Evolutionary conservation across 2,797 vertebrate genomes (phyloP).

Genomic region (Sebastes baramenuke): DNA sequence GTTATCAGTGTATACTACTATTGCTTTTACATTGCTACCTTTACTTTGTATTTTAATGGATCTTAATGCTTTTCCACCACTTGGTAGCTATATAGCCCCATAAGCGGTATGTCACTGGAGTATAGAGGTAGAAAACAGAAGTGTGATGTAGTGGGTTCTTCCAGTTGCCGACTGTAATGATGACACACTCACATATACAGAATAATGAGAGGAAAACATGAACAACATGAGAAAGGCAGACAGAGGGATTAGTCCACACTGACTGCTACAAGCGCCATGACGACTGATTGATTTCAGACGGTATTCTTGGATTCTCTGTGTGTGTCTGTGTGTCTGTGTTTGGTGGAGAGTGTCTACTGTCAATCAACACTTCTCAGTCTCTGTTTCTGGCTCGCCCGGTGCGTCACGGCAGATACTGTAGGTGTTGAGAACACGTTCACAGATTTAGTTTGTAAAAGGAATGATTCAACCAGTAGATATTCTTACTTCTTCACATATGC

Average conservation of each 20-base stretch:
- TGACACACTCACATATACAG: neutral
- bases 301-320: slow-evolving; percentile 27
- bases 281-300: slow-evolving; percentile 72
- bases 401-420: slow-evolving; percentile 31
- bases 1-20: neutral
- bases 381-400: slow-evolving; percentile 22
- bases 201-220: slow-evolving; percentile 7
- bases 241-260: slow-evolving; percentile 52
- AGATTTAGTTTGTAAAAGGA: neutral
- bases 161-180: neutral
- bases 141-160: neutral
- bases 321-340: slow-evolving; percentile 17
- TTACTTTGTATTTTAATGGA: neutral
- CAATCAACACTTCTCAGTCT: slow-evolving; percentile 61
- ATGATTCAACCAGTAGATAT: slow-evolving; percentile 1
- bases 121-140: neutral
- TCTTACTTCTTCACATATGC: neutral
- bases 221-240: slow-evolving; percentile 15
- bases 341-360: slow-evolving; percentile 35
- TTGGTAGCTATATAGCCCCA: too few relatives aligned
- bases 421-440: neutral
- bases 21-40: neutral
- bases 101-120: neutral
- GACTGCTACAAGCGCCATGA: slow-evolving; percentile 71
- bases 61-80: neutral